Base-by-base conservation (phyloP, 2,797 vertebrate genomes). In the Pantherophis alleghaniensis region DNA sequence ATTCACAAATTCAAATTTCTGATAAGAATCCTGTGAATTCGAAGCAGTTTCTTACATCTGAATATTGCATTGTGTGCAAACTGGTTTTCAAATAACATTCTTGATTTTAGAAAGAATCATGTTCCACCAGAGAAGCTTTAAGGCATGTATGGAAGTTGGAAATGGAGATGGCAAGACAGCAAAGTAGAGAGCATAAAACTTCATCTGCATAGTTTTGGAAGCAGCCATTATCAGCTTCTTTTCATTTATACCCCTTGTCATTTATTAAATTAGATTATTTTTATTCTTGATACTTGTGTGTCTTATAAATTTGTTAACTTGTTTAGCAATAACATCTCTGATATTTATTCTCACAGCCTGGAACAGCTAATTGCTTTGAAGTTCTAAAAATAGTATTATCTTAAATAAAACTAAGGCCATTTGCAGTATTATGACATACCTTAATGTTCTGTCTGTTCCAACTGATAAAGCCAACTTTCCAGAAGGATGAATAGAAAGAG, bases 401-500 rank as follows among this genome's bases (percentile, higher is more conserved):
- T 92, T 42, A 66, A 90, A 87, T 87, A 83, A 92, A 83, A 92
- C 5, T 55, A 32, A 47, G 51, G 26, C 11, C n/a, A 7, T 92
- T 94, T 87, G 90, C 59, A 88, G 57, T 5, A 37, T 92, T 95
- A 74, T 1, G 1, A 95, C 96, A 97, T 95, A 99, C 99, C 99
- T 98, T 94, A 99, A 97, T 26, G 98, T 99, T 96, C 99, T 99
- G 97, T 99, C 99, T n/a, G 99, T 99, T 92, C 99, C 99, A 0
- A 99, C 99, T 55, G 99, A 99, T 57, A 99, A 98, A 0, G 98
- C 99, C 92, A 99, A 97, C 97, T 99, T 99, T 95, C 99, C 99
- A 79, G 99, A 99, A 0, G 99, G 99, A 96, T 99, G 99, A 94
- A 99, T 98, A 14, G 99, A 99, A 95, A 99, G 97, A 22, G 98